Percentiles rank a stretch among this genome's conserved stretches.
Conservation (phyloP, 2,888 invertebrate species). For the Alloscopus bannaensis region DNA sequence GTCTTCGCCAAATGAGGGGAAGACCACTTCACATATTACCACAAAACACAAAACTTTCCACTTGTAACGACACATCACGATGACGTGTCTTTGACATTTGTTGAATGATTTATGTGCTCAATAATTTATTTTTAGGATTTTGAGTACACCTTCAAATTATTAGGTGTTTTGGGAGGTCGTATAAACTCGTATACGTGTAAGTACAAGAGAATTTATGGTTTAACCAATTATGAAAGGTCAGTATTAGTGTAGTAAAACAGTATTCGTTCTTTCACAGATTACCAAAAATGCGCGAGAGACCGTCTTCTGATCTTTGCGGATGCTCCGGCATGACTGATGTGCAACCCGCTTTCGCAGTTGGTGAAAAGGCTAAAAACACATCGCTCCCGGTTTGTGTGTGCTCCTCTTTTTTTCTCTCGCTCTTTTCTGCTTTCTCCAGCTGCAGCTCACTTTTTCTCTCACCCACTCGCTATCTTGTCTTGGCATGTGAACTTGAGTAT, state of each 20-base stretch:
- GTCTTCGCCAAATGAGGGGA: neutral
- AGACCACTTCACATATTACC: slow-evolving; percentile 36
- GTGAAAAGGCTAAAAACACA: slow-evolving; percentile 4
- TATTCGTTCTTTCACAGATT: too few relatives aligned
- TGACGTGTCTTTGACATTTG: slow-evolving; percentile 33
- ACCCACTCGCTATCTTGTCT: neutral
- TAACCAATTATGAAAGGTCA: too few relatives aligned
- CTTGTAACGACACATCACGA: slow-evolving; percentile 57
- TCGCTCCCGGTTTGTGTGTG: slow-evolving; percentile 10
- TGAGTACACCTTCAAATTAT: too few relatives aligned
- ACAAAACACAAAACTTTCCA: slow-evolving; percentile 54
- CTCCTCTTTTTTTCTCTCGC: too few relatives aligned
- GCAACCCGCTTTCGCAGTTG: slow-evolving; percentile 19
- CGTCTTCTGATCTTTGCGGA: slow-evolving; percentile 20
- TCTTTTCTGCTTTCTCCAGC: slow-evolving; percentile 3
- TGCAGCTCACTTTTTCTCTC: neutral
- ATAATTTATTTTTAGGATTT: too few relatives aligned
- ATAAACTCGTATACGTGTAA: too few relatives aligned
- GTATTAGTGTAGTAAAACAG: too few relatives aligned
- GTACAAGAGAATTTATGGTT: too few relatives aligned
- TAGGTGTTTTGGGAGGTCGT: too few relatives aligned
- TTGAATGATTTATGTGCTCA: too few relatives aligned
- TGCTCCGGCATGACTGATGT: slow-evolving; percentile 30
- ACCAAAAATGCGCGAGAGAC: too few relatives aligned
- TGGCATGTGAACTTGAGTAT: slow-evolving; percentile 24